Base-by-base conservation (phyloP, 2,888 invertebrate genomes). In the Sycophila texana region DNA sequence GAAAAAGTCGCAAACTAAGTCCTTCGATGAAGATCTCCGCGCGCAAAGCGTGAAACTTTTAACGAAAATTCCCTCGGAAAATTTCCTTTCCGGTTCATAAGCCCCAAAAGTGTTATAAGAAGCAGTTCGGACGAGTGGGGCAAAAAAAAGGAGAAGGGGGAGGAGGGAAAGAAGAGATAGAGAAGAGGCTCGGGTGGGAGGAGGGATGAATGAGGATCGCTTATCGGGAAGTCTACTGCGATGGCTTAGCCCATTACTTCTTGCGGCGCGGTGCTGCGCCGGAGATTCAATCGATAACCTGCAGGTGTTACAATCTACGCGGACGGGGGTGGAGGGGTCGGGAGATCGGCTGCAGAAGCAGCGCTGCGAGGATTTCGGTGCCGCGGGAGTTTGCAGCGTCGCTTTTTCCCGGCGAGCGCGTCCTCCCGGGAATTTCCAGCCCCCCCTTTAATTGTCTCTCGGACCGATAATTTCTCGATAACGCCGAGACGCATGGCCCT, bases 201-300 rank as follows among this genome's bases (percentile, higher is more conserved):
- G 39, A 13, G 26, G 22, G n/a, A 20, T 57, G 65, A 26, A 60
- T 49, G 74, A 66, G 71, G 77, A 77, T 77, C 78, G 79, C 76
- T 81, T 81, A 79, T 79, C 79, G 76, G 57, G 70, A 74, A 80
- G 74, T 77, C 77, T 72, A 71, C 61, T 20, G 60, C 57, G 73
- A 76, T 68, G 65, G 55, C 77, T 75, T 47, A 78, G 75, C 68
- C 82, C 75, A 82, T 82, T 82, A 80, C 70, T 78, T 78, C 60
- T 82, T 78, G 80, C 72, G 20, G 22, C 47, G n/a, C 20, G 61
- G 16, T n/a, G 30, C 47, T 30, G 53, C 10, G 2, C 20, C 39
- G 47, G 67, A 77, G 74, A 82, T 80, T 82, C 75, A 74, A 82
- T 82, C 82, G 82, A 82, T 82, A 82, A 78, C 47, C 61, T 73